These are phyloP conservation scores for Spodoptera picta DNA, from an alignment of 2,888 invertebrate genomes.

Conservation along the genomic window DNA sequence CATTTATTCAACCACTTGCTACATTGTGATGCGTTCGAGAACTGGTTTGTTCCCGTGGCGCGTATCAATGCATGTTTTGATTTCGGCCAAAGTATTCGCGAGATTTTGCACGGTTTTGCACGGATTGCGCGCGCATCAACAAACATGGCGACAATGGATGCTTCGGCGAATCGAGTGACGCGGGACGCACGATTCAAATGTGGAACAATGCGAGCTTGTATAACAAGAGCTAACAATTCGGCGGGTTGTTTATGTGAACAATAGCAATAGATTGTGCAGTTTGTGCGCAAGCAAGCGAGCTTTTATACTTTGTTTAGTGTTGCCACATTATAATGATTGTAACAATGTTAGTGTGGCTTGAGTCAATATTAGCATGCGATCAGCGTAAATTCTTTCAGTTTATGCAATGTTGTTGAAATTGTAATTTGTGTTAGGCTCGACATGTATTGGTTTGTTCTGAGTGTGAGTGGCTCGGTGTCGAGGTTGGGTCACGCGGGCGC, in stretches of 20 bases:
- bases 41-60: conserved; percentile 64
- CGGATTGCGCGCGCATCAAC: conserved; percentile 76
- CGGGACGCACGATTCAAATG: conserved; percentile 77
- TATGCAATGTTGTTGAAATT: conserved; percentile 23
- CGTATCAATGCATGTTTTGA: conserved; percentile 78
- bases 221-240: conserved; percentile 83
- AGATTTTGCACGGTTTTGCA: conserved; percentile 80
- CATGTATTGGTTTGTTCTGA: conserved; percentile 38
- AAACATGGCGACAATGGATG: conserved; percentile 85
- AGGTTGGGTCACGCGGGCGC: conserved; percentile 69
- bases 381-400: conserved; percentile 44
- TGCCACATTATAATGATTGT: conserved; percentile 61
- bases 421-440: conserved; percentile 22
- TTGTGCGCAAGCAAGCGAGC: conserved; percentile 72
- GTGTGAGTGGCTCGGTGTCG: conserved; percentile 50
- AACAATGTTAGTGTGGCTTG: conserved; percentile 57
- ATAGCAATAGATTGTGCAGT: conserved; percentile 75
- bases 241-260: conserved; percentile 80
- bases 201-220: conserved; percentile 85
- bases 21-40: conserved; percentile 56
- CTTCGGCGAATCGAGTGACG: conserved; percentile 83
- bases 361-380: conserved; percentile 52
- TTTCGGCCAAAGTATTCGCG: conserved; percentile 74
- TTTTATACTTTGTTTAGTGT: conserved; percentile 69
- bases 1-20: conserved; percentile 49